Base-by-base conservation (phyloP, 2,113 vertebrate genomes). In the Cebus imitator region DNA sequence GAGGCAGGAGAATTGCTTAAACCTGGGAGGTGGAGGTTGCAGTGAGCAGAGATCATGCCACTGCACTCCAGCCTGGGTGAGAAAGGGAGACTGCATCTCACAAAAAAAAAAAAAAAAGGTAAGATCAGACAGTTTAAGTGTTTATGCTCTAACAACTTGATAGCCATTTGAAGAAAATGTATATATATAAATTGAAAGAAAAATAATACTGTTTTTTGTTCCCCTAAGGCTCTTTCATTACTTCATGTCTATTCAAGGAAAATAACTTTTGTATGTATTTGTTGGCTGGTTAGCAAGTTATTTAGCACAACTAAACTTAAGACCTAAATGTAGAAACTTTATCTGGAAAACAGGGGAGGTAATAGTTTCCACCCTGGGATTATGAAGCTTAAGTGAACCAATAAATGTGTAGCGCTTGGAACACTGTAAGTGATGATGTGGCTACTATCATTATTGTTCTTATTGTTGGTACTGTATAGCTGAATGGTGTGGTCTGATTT, bases 401-500 rank as follows among this genome's bases (percentile, higher is more conserved):
- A 21, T 43, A 52, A 45, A 17, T 2, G 8, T 11, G 1, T 2
- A 8, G 70, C 37, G 21, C 70, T 55, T 30, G 21, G 1, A 14
- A 3, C 30, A 5, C 32, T 10, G 0, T 11, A 2, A 8, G 8
- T 21, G 3, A 40, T 6, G 25, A 2, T 0, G 0, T 4, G 16
- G 50, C 14, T 23, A 2, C 48, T 20, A 0, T 50, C 43, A 3
- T 10, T 35, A 21, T 55, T 27, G 2, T 45, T 55, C 14, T 2
- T 12, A 0, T 32, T 3, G 30, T 79, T 23, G 30, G 14, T 20
- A 17, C 35, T 2, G 6, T 14, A 8, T 0, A 20, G 25, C 75
- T 85, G 30, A 35, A 5, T 14, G 45, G 3, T 14, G 12, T 1
- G 12, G 20, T 57, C 25, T 87, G 27, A 12, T 64, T 64, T 5